phyloP scores from a whole-genome alignment of 2,797 vertebrate genomes.

The Sebastes kiyomatsui region DNA sequence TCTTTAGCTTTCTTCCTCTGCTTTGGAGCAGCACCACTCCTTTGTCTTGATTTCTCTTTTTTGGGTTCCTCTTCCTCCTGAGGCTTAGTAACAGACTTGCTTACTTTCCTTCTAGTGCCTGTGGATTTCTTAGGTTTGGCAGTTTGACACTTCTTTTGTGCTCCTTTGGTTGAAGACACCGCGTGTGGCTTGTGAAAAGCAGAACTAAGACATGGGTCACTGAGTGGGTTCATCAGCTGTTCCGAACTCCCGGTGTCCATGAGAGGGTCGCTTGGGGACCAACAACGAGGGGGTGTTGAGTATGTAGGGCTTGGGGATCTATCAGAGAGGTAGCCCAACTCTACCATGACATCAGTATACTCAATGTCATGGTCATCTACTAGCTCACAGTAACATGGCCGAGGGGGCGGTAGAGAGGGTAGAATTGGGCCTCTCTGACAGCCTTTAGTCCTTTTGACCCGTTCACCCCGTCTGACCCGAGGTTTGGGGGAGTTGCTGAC shows the following conservation, averaged over 20 bases:
- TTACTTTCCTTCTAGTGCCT: constrained; percentile 75
- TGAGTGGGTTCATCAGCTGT: constrained; percentile 86
- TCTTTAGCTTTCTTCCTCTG: constrained; percentile 78
- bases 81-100: constrained; percentile 74
- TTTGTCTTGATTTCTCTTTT: constrained; percentile 79
- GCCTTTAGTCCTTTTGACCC: constrained; percentile 79
- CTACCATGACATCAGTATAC: constrained; percentile 95
- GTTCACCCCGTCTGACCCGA: constrained; percentile 69
- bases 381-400: constrained; percentile 89
- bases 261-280: constrained; percentile 95
- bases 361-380: constrained; percentile 89
- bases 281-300: constrained; percentile 95
- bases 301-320: constrained; percentile 90
- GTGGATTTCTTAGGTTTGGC: constrained; percentile 82
- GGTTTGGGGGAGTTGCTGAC: constrained; percentile 82
- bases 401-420: constrained; percentile 85
- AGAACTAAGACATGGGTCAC: constrained; percentile 80
- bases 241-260: constrained; percentile 83
- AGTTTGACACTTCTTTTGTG: constrained; percentile 77
- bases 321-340: constrained; percentile 96
- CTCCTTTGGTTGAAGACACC: constrained; percentile 72
- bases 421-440: constrained; percentile 52
- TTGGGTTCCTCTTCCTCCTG: constrained; percentile 75
- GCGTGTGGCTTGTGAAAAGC: constrained; percentile 53
- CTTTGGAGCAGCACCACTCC: constrained; percentile 65